Evolutionary conservation across 1,140 invertebrate species (phyloP), one percentile per base, ranked within the genome.

Genomic region (Trichogramma pretiosum): DNA sequence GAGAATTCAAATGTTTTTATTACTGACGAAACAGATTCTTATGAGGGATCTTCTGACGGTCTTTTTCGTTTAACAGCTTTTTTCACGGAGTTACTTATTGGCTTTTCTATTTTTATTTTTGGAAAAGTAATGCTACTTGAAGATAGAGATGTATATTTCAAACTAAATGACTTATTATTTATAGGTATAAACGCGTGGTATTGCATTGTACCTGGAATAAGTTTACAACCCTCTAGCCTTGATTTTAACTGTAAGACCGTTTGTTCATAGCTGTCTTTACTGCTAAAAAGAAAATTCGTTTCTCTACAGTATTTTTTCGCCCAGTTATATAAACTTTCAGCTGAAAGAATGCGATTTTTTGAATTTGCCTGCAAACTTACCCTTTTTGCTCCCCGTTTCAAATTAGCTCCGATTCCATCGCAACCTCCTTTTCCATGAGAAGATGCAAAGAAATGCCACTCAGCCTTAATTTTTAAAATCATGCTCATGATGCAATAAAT

Each of bases 331-430:
- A 30, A 13, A 30, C 13, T 13, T 30, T 30, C 13, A 8, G 26
- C 26, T 30, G 26, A 8, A 8, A 8, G 26, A 8, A 30, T 30
- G 7, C 26, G 7, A 30, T 30, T 30, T 9, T 30, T 13, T 9
- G 7, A 8, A 30, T 37, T 37, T 9, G 17, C 35, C 18, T 46
- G 38, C 14, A 52, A 34, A 26, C 50, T 52, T 3, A 44, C 38
- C 21, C 38, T 17, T 30, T 26, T 22, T 16, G 48, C 41, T 10
- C 16, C 11, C 34, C 42, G 9, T 45, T 46, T 40, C 5, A 50
- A n/a, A 22, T 13, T 24, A 3, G 21, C 41, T 16, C 48, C 48
- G 22, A 50, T 40, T 22, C 48, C 48, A 41, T 43, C 48, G 14
- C 48, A 32, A n/a, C 36, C 23, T 7, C 41, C 36, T 19, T 50